phyloP scores from a whole-genome alignment of 1,140 invertebrate genomes.

The Dreissena rostriformis region DNA sequence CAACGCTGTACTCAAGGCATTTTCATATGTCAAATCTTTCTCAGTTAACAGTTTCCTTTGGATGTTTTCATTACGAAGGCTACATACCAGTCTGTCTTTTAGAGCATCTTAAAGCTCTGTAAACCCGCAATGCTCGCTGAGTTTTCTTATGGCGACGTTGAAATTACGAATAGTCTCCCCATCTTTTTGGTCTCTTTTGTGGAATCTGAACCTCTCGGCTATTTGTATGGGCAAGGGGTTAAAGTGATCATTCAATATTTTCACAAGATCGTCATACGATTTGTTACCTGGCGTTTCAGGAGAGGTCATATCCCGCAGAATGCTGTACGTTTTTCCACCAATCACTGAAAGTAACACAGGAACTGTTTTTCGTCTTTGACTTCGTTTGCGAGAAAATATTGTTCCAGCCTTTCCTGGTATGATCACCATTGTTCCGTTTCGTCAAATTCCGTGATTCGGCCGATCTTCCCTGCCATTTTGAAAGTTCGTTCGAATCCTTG shows the following conservation, averaged over 20 bases:
- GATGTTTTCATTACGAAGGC: conserved; percentile 44
- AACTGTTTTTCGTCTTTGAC: conserved; percentile 34
- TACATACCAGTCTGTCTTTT: conserved; percentile 57
- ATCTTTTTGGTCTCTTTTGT: conserved; percentile 44
- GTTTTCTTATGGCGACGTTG: conserved; percentile 27
- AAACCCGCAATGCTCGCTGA: conserved; percentile 58
- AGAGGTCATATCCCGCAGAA: conserved; percentile 27
- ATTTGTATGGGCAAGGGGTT: conserved; percentile 40
- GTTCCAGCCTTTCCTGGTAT: conserved; percentile 53
- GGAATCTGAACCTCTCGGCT: conserved; percentile 52
- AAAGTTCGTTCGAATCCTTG: no score
- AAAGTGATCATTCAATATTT: background rate
- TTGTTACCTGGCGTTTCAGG: conserved; percentile 34
- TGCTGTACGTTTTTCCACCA: conserved; percentile 48
- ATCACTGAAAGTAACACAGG: conserved; percentile 35
- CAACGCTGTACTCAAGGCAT: conserved; percentile 17
- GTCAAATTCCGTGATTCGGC: conserved; percentile 34
- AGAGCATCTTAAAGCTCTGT: conserved; percentile 32
- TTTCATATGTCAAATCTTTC: conserved; percentile 41
- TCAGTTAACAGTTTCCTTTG: conserved; percentile 52
- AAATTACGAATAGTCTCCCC: conserved; percentile 41
- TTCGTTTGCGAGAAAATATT: conserved; percentile 52
- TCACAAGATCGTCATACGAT: conserved; percentile 1
- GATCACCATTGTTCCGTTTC: conserved; percentile 44
- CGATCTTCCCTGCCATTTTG: no score